Evolutionary conservation across 2,797 vertebrate species (phyloP).

Genomic region (Argya squamiceps): DNA sequence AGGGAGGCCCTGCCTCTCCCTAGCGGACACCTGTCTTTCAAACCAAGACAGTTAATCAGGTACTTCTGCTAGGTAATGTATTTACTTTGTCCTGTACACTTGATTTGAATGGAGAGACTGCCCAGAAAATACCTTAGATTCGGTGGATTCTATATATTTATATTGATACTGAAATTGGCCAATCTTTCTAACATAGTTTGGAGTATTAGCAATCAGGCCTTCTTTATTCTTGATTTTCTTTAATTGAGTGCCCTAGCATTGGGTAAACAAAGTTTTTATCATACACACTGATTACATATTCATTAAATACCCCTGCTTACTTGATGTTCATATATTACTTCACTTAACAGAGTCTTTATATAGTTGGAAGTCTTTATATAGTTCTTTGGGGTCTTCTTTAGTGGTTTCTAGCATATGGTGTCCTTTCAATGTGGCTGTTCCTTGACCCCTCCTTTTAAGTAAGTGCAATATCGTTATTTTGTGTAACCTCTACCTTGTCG

Average conservation of each 20-base stretch:
- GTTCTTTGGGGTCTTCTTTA: neutral
- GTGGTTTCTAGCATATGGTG: neutral
- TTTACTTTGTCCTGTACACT: neutral
- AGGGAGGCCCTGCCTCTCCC: too few relatives aligned
- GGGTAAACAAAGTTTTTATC: neutral
- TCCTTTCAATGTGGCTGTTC: neutral
- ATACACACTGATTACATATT: neutral
- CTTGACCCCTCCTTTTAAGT: neutral
- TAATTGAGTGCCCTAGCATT: neutral
- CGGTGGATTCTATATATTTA: neutral
- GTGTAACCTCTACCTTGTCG: neutral
- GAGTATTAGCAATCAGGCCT: neutral
- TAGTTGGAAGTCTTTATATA: neutral
- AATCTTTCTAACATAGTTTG: neutral
- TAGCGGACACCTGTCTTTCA: too few relatives aligned
- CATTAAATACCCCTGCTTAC: neutral
- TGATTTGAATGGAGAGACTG: neutral
- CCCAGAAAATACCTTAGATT: neutral
- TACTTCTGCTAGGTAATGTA: neutral
- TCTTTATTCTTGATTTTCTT: neutral
- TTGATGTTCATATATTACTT: neutral
- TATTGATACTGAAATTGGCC: rapidly evolving
- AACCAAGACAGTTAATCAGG: too few relatives aligned
- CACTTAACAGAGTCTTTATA: neutral
- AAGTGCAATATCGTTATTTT: rapidly evolving